Evolutionary conservation across 2,888 invertebrate species (phyloP), one percentile per base, ranked within the genome.

Genomic region (Scaptodrosophila latifasciaeformis): DNA sequence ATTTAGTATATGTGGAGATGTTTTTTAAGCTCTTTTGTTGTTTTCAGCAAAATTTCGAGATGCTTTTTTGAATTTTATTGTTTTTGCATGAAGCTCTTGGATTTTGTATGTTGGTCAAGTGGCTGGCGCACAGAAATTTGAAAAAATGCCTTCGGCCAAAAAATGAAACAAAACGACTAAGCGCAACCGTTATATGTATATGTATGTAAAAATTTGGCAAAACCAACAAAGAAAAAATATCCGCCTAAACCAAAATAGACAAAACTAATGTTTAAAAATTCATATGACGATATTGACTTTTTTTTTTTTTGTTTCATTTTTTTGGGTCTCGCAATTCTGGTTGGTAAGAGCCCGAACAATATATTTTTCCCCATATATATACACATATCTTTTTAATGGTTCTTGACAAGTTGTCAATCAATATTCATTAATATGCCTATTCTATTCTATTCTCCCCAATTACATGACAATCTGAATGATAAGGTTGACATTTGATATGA

Each of bases 41-140:
- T 30, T 5, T 18, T 12, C 48, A 31, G n/a, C 30, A 12, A 30
- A 12, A 60, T 59, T 67, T 77, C 71, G 71, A 57, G 71, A 67
- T 59, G 29, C 53, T 52, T 63, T 51, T 49, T 53, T 37, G 19
- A 15, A 21, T 50, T 52, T 34, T 57, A 39, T 45, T 15, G 21
- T 49, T 59, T 63, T 62, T 47, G 59, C 57, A 62, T 53, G 49
- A 40, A 63, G n/a, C 57, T 50, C 70, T 62, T 56, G 54, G 62
- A 54, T 70, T 62, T 74, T 65, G 13, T 74, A 75, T 75, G 71
- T 74, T 80, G 74, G 74, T 80, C 81, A 80, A 74, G 78, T 74
- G 75, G 49, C 49, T 52, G 54, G 52, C 52, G 59, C 51, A 53
- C 34, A 49, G n/a, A n/a, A n/a, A n/a, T n/a, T n/a, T n/a, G n/a